Evolutionary conservation across 2,888 invertebrate genomes (phyloP), one percentile per base, ranked within the genome.

Genomic region (Plusia festucae): DNA sequence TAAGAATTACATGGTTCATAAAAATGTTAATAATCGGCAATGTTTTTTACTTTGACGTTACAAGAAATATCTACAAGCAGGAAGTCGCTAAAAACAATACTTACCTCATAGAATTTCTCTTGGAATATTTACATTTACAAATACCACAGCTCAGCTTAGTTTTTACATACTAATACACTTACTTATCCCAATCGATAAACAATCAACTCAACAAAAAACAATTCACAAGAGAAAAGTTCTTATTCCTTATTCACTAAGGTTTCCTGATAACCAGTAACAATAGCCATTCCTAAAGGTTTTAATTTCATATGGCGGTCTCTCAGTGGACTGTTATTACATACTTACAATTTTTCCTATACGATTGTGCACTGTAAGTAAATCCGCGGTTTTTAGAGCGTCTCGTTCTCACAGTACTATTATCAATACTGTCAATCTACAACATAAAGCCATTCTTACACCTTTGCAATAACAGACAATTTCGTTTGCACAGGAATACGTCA

Each of bases 311-410:
- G 68, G 40, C 55, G 70, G 76, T 74, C 80, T 83, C 76, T 72
- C 40, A 76, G 51, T 78, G 60, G 70, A 62, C 68, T 75, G 66
- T 65, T 72, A 77, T 72, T 73, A 76, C 65, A 76, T 68, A 75
- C 72, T 58, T 53, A 13, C 22, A 46, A 60, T 78, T 81, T 83
- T 82, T 79, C 76, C 69, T 66, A 55, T 60, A 66, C 65, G 62
- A 75, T 73, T 81, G 65, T 70, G 53, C 49, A 74, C 67, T 72
- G 81, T 79, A 83, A 83, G 81, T 77, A 76, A 84, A 87, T 81
- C 82, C 78, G 82, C 72, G 73, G 83, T 88, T 87, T 89, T 85
- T 84, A 89, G 88, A 88, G 88, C 90, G 85, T 82, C 82, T 85
- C 88, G 82, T 90, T 91, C 91, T 87, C 89, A 91, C 89, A 89